Evolutionary conservation across 2,797 vertebrate genomes (phyloP).

Genomic region (Tragopan temminckii): DNA sequence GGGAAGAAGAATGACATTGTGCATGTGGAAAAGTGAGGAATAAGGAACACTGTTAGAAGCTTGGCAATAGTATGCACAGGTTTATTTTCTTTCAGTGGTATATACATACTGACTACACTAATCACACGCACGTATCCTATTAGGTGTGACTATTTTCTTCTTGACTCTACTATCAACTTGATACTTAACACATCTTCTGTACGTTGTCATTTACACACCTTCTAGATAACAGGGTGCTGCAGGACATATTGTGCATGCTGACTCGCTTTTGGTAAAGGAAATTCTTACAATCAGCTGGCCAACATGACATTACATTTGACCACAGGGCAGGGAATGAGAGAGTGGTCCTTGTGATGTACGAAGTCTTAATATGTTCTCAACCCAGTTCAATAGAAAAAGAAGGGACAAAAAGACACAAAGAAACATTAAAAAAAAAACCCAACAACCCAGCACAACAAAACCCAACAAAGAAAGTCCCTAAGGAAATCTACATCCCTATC

Average conservation of each 20-base stretch:
- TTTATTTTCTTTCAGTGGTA: slow-evolving; percentile 53
- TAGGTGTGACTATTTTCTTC: slow-evolving; percentile 28
- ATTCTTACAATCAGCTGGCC: background rate
- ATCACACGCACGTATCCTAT: background rate
- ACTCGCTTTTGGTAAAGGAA: background rate
- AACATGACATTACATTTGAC: background rate
- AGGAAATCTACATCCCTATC: background rate
- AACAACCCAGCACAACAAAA: background rate
- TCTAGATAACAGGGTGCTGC: background rate
- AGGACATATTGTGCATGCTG: background rate
- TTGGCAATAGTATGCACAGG: background rate
- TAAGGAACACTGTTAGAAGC: background rate
- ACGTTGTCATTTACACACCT: background rate
- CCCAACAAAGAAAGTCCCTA: background rate
- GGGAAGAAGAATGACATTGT: background rate
- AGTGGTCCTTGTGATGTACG: background rate
- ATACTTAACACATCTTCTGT: slow-evolving; percentile 30
- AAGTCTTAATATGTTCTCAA: background rate
- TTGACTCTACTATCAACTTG: slow-evolving; percentile 38
- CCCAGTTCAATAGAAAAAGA: background rate
- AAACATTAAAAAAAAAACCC: background rate
- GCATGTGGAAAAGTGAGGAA: background rate
- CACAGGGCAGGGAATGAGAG: background rate
- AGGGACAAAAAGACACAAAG: background rate
- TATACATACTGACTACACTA: background rate